Conservation (phyloP, 2,888 invertebrate species). For the Andrena flavipes region DNA sequence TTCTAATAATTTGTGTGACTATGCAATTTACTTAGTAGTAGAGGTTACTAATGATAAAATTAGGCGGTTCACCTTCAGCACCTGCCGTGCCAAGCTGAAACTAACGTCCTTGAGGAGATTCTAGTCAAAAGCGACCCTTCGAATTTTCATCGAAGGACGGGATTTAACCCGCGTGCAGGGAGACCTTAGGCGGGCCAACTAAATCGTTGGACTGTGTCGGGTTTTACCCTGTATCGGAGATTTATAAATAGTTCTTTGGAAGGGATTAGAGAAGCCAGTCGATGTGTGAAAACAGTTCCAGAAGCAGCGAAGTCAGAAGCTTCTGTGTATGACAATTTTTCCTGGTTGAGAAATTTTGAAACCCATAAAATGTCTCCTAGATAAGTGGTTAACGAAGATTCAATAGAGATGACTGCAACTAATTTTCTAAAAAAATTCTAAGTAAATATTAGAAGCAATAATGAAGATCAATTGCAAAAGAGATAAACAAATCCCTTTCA, state of each 20-base stretch:
- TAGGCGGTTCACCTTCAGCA: not conserved
- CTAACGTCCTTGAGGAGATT: constrained; percentile 8
- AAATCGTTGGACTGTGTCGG: constrained; percentile 41
- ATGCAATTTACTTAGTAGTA: too few species aligned
- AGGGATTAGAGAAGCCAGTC: constrained; percentile 23
- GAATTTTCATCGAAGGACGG: constrained; percentile 17
- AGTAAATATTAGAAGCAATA: too few species aligned
- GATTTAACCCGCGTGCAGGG: constrained; percentile 27
- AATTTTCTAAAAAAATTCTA: too few species aligned
- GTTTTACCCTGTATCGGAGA: constrained; percentile 47
- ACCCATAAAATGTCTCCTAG: too few species aligned
- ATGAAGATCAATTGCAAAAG: too few species aligned
- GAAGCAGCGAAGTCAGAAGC: not conserved
- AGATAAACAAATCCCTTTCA: too few species aligned
- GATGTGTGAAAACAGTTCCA: constrained; percentile 11
- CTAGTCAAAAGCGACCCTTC: constrained; percentile 27
- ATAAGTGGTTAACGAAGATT: too few species aligned
- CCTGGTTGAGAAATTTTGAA: too few species aligned
- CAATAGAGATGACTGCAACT: too few species aligned
- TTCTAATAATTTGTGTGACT: too few species aligned
- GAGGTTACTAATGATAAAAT: not conserved
- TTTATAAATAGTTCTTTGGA: constrained; percentile 59
- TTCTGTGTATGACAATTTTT: too few species aligned
- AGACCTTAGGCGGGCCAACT: constrained; percentile 37
- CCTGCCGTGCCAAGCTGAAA: not conserved